phyloP scores from a whole-genome alignment of 2,888 invertebrate species.

The Agrochola circellaris region DNA sequence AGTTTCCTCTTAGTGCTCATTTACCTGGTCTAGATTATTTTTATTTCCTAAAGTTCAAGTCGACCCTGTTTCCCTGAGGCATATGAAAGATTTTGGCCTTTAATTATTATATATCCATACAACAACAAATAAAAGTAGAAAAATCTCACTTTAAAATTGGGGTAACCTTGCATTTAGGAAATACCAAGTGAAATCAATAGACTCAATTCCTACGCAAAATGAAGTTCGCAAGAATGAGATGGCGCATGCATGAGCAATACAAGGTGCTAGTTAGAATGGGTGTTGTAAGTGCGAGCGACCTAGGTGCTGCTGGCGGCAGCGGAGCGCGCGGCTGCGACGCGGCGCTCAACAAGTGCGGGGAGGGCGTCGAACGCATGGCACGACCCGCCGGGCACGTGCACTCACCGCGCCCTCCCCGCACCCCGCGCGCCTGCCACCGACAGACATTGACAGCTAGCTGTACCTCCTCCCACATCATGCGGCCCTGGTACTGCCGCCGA shows the following conservation, averaged over 20 bases:
- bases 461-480: constrained; percentile 78
- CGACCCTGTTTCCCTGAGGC: neutral
- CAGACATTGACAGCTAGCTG: constrained; percentile 74
- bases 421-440: constrained; percentile 67
- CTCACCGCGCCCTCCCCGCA: constrained; percentile 70
- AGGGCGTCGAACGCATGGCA: constrained; percentile 84
- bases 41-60: neutral
- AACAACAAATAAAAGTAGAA: neutral
- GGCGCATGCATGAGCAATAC: constrained; percentile 70
- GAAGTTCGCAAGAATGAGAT: constrained; percentile 74
- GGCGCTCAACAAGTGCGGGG: constrained; percentile 87
- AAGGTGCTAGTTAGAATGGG: constrained; percentile 61
- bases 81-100: neutral
- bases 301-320: constrained; percentile 71
- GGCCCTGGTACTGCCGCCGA: constrained; percentile 83
- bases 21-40: neutral
- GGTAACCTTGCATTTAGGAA: constrained; percentile 42
- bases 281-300: constrained; percentile 70
- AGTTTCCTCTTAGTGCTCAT: constrained; percentile 3
- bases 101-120: neutral
- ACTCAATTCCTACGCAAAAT: constrained; percentile 63
- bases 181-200: constrained; percentile 71
- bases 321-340: constrained; percentile 69
- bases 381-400: constrained; percentile 88
- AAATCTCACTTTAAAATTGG: neutral